Conservation (phyloP, 35 echinoderm and acorn worm species). For the Stichopus chloronotus region DNA sequence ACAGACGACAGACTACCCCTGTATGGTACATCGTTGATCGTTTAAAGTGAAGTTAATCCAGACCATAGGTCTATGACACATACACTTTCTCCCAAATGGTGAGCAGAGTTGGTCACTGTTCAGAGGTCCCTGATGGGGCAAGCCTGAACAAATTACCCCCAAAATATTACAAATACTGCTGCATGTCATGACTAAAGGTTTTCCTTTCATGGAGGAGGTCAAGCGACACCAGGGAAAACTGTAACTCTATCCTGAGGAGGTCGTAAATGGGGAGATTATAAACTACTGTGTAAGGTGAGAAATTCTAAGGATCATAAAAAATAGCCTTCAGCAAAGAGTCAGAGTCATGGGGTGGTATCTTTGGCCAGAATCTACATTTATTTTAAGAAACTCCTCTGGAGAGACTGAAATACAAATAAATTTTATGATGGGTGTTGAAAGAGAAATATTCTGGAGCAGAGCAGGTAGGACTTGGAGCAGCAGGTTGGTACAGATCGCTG, state of each 20-base stretch:
- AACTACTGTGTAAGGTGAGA: neutral
- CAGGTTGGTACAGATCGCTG: no score
- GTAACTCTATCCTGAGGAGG: conserved; percentile 22
- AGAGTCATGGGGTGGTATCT: neutral
- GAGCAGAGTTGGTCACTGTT: neutral
- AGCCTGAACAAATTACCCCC: neutral
- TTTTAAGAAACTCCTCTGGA: neutral
- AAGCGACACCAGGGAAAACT: neutral
- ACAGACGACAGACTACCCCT: no score
- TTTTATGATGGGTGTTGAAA: neutral
- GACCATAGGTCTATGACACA: no score
- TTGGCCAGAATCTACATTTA: neutral
- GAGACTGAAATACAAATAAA: neutral
- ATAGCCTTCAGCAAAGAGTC: neutral
- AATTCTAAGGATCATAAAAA: conserved; percentile 22
- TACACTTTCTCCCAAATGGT: neutral
- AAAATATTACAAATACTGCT: neutral
- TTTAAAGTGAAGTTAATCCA: no score
- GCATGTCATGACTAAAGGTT: neutral
- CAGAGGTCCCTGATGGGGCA: neutral
- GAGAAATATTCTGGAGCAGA: no score
- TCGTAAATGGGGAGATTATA: neutral
- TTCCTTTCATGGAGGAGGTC: conserved; percentile 13
- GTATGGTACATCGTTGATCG: no score
- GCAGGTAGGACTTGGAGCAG: no score